Evolutionary conservation across 2,113 vertebrate species (phyloP).

Genomic region (Nesogale talazaci): DNA sequence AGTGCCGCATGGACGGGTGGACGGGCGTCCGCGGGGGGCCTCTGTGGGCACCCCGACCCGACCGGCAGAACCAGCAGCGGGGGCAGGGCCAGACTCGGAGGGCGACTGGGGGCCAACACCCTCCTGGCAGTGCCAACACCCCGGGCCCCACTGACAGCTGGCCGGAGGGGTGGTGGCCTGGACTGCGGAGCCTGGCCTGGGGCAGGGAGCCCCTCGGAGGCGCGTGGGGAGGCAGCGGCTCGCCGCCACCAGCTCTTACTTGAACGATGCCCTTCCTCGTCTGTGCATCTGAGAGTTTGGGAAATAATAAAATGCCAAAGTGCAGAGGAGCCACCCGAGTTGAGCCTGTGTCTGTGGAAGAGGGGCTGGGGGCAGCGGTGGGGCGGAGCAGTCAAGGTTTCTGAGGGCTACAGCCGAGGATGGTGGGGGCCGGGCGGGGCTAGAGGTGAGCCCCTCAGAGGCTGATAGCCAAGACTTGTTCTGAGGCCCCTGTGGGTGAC

Average conservation of each 20-base stretch:
- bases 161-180: not conserved
- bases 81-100: not conserved
- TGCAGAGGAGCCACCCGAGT: not conserved
- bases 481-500: not conserved
- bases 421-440: too few relatives aligned
- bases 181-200: not conserved
- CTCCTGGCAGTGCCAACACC: not conserved
- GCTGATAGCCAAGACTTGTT: not conserved
- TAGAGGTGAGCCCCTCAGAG: not conserved
- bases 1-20: constrained; percentile 16
- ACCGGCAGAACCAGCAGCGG: not conserved
- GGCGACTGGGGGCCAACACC: not conserved
- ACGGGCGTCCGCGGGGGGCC: too few relatives aligned
- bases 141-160: not conserved
- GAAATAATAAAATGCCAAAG: constrained; percentile 70
- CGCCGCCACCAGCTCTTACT: not conserved
- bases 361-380: not conserved
- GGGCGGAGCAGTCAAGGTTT: not conserved
- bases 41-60: too few relatives aligned
- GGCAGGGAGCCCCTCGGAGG: not conserved
- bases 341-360: not conserved
- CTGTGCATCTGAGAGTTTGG: constrained; percentile 54
- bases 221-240: not conserved
- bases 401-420: not conserved
- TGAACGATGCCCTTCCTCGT: constrained; percentile 54